Evolutionary conservation across 2,113 vertebrate genomes (phyloP), one percentile per base, ranked within the genome.

Genomic region (Eulemur macaco): DNA sequence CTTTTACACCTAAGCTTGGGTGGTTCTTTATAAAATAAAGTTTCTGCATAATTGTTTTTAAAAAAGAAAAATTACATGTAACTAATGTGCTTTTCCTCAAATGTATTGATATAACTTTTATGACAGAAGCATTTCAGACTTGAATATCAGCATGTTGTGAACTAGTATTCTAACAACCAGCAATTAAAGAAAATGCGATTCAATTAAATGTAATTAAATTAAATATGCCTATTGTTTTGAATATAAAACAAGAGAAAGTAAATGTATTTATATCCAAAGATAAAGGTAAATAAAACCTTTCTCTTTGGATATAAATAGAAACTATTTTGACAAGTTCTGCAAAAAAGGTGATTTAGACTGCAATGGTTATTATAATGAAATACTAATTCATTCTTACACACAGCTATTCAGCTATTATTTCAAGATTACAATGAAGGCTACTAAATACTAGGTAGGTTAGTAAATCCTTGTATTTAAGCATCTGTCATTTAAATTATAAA

Each of bases 131-230:
- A 93, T 54, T 81, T 84, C 39, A 95, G 13, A 97, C 27, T 73
- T 91, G 13, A 42, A 8, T 50, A 96, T 94, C 17, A 97, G 66
- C 73, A 89, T 89, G 56, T 37, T 96, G 9, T 58, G 92, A 98
- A 93, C 47, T 80, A 89, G n/a, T 96, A 78, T 97, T 97, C 13
- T 98, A 98, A 98, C 97, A 98, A 97, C 88, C 11, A 95, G 13
- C 50, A 97, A 96, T 98, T 96, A 98, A 98, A 91, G 94, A 17
- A 81, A 98, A 98, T 98, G 39, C 5, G 96, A 97, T 97, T 98
- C 58, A 97, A 97, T 98, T 95, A 63, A 88, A 84, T 27, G 6
- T n/a, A 97, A 95, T 98, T 90, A 96, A 97, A 97, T 97, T 96
- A 96, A 97, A 96, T 92, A 21, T 50, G 89, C 14, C n/a, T 97